Evolutionary conservation across 2,888 invertebrate genomes (phyloP).

Genomic region (Phaonia tiefii): DNA sequence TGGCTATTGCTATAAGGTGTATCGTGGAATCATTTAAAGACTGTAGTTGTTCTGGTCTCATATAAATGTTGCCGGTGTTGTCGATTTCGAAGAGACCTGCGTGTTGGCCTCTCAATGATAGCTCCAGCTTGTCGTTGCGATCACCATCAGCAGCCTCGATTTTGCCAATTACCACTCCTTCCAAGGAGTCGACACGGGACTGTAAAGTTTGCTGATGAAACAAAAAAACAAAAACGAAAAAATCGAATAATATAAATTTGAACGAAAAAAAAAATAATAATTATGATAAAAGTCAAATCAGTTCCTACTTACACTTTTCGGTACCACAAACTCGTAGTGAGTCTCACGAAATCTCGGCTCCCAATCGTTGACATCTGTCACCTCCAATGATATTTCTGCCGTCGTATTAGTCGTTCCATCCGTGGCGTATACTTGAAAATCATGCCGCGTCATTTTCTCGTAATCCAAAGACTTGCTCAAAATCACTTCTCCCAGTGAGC

Average conservation of each 20-base stretch:
- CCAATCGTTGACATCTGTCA: conserved; percentile 95
- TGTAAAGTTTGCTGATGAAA: conserved; percentile 74
- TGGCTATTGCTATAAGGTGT: conserved; percentile 90
- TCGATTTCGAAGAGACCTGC: conserved; percentile 81
- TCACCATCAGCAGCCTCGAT: conserved; percentile 95
- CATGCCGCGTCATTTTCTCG: conserved; percentile 86
- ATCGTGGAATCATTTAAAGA: conserved; percentile 83
- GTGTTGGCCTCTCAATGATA: conserved; percentile 87
- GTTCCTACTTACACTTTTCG: conserved; percentile 77
- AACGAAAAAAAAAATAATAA: not conserved
- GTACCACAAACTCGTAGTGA: conserved; percentile 89
- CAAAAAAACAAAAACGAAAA: conserved; percentile 71
- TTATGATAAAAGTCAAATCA: not conserved
- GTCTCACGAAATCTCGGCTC: conserved; percentile 94
- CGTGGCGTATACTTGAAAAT: conserved; percentile 90
- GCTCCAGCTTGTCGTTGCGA: conserved; percentile 86
- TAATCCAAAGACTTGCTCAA: conserved; percentile 89
- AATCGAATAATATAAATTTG: too few species aligned
- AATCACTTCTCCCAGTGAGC: conserved; percentile 89
- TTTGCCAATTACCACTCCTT: conserved; percentile 82
- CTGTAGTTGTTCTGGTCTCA: conserved; percentile 82
- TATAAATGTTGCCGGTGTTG: conserved; percentile 83
- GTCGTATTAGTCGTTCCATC: conserved; percentile 90
- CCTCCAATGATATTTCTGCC: conserved; percentile 89
- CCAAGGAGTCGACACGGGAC: conserved; percentile 75